phyloP scores from a whole-genome alignment of 2,888 invertebrate species.

The Dasysyrphus albostriatus region DNA sequence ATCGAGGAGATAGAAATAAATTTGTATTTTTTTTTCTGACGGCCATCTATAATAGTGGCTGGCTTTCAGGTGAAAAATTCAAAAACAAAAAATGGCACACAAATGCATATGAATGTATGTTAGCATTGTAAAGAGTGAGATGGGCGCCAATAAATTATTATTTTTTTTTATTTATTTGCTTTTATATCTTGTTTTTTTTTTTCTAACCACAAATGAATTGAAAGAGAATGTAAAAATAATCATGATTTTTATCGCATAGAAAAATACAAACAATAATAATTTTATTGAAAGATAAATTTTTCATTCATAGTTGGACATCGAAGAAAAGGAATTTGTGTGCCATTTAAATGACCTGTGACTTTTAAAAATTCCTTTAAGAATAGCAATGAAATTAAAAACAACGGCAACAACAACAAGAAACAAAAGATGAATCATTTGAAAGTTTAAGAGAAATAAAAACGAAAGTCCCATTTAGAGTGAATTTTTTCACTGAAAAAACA shows the following conservation, averaged over 20 bases:
- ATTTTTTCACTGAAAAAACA: not conserved
- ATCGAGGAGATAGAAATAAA: not conserved
- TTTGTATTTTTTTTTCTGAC: not conserved
- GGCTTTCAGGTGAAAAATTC: constrained; percentile 1
- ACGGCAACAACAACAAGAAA: not conserved
- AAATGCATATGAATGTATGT: not conserved
- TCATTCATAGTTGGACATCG: constrained; percentile 24
- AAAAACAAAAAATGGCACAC: not conserved
- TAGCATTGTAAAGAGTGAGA: not conserved
- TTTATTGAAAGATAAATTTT: constrained; percentile 15
- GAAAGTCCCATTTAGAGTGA: not conserved
- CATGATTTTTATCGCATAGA: constrained; percentile 11
- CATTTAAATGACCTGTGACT: constrained; percentile 21
- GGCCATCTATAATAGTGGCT: constrained; percentile 21
- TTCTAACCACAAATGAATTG: not conserved
- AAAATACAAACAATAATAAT: constrained; percentile 1
- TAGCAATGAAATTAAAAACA: not conserved
- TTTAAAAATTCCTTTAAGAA: constrained; percentile 25
- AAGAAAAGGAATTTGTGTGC: not conserved
- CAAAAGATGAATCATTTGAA: constrained; percentile 4
- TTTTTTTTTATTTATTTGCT: constrained; percentile 1
- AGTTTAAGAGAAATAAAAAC: not conserved
- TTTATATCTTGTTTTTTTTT: not conserved
- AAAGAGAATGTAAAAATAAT: constrained; percentile 13
- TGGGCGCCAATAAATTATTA: constrained; percentile 25